Evolutionary conservation across 1,140 invertebrate genomes (phyloP).

Genomic region (Linepithema humile): DNA sequence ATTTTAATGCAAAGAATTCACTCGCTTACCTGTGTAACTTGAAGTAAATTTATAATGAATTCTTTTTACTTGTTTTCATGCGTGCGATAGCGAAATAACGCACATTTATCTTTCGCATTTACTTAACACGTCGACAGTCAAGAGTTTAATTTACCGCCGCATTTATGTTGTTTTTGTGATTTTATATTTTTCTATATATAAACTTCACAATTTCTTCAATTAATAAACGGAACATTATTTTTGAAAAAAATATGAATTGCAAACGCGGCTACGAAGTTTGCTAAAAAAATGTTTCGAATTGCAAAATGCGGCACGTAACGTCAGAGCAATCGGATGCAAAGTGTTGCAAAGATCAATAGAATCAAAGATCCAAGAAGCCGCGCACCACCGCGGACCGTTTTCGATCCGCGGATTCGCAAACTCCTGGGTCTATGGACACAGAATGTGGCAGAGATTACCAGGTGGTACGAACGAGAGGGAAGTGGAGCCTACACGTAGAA

Average conservation of each 20-base stretch:
- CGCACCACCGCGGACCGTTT: conserved; percentile 9
- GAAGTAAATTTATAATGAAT: conserved; percentile 11
- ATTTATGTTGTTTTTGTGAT: conserved; percentile 9
- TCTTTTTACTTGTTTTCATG: not conserved
- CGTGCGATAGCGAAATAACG: conserved; percentile 23
- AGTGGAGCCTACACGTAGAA: conserved; percentile 50
- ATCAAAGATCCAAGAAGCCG: conserved; percentile 18
- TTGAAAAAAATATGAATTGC: not conserved
- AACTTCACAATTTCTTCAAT: not conserved
- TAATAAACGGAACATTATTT: not conserved
- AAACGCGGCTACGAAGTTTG: no score
- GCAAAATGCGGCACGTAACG: not conserved
- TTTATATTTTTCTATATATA: not conserved
- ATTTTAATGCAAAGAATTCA: conserved; percentile 27
- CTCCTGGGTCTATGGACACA: not conserved
- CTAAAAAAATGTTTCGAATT: no score
- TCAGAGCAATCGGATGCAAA: conserved; percentile 23
- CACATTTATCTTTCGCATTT: not conserved
- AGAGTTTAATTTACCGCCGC: conserved; percentile 9
- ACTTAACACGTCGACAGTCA: not conserved
- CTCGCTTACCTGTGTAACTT: conserved; percentile 42
- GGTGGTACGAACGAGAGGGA: conserved; percentile 34
- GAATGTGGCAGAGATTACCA: conserved; percentile 7
- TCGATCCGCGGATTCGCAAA: conserved; percentile 3
- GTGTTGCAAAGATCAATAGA: conserved; percentile 15